These are phyloP conservation scores for Mactra quadrangularis DNA, from an alignment of 1,140 invertebrate species.

Conservation along the genomic window DNA sequence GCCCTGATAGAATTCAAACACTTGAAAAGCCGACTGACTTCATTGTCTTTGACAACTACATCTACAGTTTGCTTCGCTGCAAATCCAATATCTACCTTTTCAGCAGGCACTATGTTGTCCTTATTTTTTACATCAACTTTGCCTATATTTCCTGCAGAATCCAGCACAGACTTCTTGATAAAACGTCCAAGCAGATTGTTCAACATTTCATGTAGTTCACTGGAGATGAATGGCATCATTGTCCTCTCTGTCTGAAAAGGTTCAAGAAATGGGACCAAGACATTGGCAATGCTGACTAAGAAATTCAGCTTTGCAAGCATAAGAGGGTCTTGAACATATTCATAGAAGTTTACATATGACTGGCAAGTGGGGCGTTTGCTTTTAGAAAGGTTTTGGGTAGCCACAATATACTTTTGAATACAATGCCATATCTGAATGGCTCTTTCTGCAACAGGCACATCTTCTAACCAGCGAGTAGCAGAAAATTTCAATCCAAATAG, in stretches of 20 bases:
- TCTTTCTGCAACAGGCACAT: no score
- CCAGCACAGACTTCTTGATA: conserved; percentile 20
- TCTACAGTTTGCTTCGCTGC: conserved; percentile 12
- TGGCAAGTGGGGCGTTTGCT: conserved; percentile 11
- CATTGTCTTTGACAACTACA: conserved; percentile 6
- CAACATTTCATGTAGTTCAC: conserved; percentile 24
- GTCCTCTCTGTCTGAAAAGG: conserved; percentile 51
- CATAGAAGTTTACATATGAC: conserved; percentile 17
- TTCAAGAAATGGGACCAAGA: conserved; percentile 40
- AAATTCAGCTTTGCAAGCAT: conserved; percentile 18
- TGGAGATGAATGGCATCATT: conserved; percentile 44
- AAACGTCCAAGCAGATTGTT: conserved; percentile 23
- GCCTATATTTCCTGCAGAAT: conserved; percentile 19
- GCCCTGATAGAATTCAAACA: conserved; percentile 22
- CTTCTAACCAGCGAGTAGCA: no score
- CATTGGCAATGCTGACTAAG: conserved; percentile 25
- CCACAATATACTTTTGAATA: background rate
- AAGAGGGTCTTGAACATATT: conserved; percentile 19
- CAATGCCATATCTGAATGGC: conserved; percentile 14
- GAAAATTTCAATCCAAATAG: no score
- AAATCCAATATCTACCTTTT: conserved; percentile 40
- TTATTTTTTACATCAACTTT: conserved; percentile 45
- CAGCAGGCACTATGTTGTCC: conserved; percentile 10
- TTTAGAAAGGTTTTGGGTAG: background rate
- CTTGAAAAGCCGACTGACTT: conserved; percentile 24